Percentiles rank a stretch among this genome's conserved stretches.
phyloP scores from a whole-genome alignment of 2,113 vertebrate genomes.

The Glaucomys volans region DNA sequence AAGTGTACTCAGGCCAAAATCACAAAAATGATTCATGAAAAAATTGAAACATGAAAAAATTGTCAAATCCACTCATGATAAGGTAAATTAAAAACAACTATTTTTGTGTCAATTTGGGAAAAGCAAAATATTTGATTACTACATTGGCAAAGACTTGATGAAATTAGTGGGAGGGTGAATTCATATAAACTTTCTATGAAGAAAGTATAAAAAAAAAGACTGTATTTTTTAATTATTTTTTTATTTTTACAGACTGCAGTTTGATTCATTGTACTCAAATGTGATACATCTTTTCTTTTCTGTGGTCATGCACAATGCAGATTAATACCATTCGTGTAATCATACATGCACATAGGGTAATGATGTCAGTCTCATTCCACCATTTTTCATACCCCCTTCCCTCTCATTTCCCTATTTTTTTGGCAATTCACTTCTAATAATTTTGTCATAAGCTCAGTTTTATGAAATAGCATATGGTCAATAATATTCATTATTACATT shows the following conservation, averaged over 20 bases:
- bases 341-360: too few species aligned
- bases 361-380: too few species aligned
- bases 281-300: too few species aligned
- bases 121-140: background rate
- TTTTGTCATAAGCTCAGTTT: background rate
- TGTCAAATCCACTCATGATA: background rate
- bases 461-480: background rate
- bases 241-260: too few species aligned
- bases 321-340: too few species aligned
- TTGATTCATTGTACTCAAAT: too few species aligned
- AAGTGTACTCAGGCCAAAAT: background rate
- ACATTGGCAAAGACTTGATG: background rate
- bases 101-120: background rate
- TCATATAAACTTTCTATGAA: background rate
- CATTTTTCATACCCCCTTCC: too few species aligned
- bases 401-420: too few species aligned
- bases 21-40: background rate
- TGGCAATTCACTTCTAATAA: slow-evolving; percentile 8
- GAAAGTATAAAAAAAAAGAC: background rate
- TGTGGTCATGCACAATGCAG: too few species aligned
- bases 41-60: background rate
- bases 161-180: background rate
- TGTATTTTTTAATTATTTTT: too few species aligned
- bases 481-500: background rate
- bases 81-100: background rate